A percentile compares a stretch with the other conserved stretches of the same genome.
Evolutionary conservation across 2,797 vertebrate genomes (phyloP).

Genomic region (Dromococcyx pavoninus): DNA sequence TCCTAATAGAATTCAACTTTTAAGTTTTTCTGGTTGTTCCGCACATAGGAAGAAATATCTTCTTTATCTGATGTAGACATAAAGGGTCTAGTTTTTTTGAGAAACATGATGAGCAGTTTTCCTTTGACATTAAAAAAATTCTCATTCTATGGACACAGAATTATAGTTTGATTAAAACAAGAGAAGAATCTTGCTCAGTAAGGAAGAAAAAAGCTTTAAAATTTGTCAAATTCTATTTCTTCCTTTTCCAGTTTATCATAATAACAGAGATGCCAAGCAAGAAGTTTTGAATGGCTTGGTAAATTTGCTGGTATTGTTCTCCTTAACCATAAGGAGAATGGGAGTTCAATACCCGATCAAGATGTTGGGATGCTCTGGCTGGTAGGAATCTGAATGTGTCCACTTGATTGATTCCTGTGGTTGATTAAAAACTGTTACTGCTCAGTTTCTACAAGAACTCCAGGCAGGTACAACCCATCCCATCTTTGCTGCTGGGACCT

Average conservation of each 20-base stretch:
- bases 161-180: background rate
- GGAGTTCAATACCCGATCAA: background rate
- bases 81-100: background rate
- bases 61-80: background rate
- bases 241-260: background rate
- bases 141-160: background rate
- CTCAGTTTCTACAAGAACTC: background rate
- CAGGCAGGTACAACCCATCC: background rate
- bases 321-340: background rate
- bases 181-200: background rate
- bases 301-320: slow-evolving; percentile 15
- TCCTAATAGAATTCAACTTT: background rate
- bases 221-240: background rate
- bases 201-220: background rate
- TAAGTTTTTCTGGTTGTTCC: background rate
- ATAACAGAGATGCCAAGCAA: background rate
- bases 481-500: background rate
- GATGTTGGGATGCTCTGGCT: background rate
- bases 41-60: background rate
- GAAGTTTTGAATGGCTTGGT: background rate
- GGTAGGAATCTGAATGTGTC: background rate
- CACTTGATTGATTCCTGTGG: background rate
- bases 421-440: background rate
- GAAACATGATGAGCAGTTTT: background rate
- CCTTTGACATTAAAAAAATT: background rate